Base-by-base conservation (phyloP, 2,888 invertebrate species). In the Chorisops tibialis region DNA sequence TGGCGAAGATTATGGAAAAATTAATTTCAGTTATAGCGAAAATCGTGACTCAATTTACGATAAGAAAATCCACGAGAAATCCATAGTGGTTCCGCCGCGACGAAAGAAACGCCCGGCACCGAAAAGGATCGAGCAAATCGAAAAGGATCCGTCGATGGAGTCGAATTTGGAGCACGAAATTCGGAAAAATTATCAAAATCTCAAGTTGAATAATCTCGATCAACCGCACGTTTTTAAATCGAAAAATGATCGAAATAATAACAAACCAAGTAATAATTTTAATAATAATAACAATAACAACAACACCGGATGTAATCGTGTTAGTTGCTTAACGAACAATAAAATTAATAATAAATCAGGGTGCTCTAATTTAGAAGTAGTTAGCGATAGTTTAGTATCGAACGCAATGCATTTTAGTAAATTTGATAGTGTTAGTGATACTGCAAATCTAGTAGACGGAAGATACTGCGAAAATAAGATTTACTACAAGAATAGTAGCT, bases 351-450 rank as follows among this genome's bases (percentile, higher is more conserved):
- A 65, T 62, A 62, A 63, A 65, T 63, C 65, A 65, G 65, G 65
- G 65, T 65, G 65, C 63, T 65, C 65, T 59, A 65, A 63, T 59
- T 47, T 65, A 65, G 65, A 63, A 7, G 43, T 63, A 62, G 61
- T 59, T 63, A 63, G 60, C 38, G 59, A 47, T 62, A 63, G 63
- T 45, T 24, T 65, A 63, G 59, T 61, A 54, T 12, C 54, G 58
- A 61, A 60, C 41, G 60, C 56, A 43, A 35, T 59, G 48, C 48
- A 47, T 60, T 58, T 58, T 38, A 51, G 49, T 5, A 62, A 45
- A 45, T 52, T 52, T 39, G 51, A 21, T 52, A 59, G 51, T 41
- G 21, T 9, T 41, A 59, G 39, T 39, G 21, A 50, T 41, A 59
- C 14, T 24, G 37, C 58, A 19, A 47, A 30, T 30, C 49, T 41